Evolutionary conservation across 1,140 invertebrate genomes (phyloP).

Genomic region (Oscheius sp.): DNA sequence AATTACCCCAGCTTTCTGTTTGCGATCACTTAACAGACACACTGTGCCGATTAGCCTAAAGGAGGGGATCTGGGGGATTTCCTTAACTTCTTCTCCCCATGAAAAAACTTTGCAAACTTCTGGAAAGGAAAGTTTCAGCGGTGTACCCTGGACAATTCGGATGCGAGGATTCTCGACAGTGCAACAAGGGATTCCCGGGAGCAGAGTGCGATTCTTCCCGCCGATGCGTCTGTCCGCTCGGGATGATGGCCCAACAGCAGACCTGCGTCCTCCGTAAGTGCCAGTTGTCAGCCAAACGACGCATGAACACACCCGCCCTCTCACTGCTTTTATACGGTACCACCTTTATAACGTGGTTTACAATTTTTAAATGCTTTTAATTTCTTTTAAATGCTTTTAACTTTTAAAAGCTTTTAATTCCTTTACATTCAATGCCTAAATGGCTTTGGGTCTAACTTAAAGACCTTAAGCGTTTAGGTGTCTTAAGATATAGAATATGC

Average conservation of each 20-base stretch:
- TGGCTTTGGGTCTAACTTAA: no score
- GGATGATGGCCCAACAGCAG: slow-evolving; percentile 30
- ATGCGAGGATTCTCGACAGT: slow-evolving; percentile 46
- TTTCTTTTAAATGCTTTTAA: background rate
- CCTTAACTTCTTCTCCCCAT: no score
- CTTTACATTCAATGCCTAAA: slow-evolving; percentile 1
- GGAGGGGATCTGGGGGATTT: no score
- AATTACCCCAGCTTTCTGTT: no score
- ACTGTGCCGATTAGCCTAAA: no score
- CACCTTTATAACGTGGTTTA: background rate
- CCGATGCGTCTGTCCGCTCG: slow-evolving; percentile 41
- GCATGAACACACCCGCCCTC: no score
- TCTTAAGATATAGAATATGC: no score
- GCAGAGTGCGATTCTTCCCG: slow-evolving; percentile 39
- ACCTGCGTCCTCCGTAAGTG: slow-evolving; percentile 32
- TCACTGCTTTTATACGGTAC: no score
- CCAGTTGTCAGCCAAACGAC: no score
- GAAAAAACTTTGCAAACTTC: background rate
- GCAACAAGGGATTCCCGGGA: slow-evolving; percentile 46
- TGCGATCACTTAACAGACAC: no score
- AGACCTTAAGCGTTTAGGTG: no score
- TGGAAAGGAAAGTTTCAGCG: slow-evolving; percentile 30
- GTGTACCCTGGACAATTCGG: slow-evolving; percentile 49
- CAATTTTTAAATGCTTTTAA: no score
- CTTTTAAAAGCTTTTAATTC: background rate